These are phyloP conservation scores for Aythya fuligula DNA, from an alignment of 2,797 vertebrate species.

Conservation along the genomic window DNA sequence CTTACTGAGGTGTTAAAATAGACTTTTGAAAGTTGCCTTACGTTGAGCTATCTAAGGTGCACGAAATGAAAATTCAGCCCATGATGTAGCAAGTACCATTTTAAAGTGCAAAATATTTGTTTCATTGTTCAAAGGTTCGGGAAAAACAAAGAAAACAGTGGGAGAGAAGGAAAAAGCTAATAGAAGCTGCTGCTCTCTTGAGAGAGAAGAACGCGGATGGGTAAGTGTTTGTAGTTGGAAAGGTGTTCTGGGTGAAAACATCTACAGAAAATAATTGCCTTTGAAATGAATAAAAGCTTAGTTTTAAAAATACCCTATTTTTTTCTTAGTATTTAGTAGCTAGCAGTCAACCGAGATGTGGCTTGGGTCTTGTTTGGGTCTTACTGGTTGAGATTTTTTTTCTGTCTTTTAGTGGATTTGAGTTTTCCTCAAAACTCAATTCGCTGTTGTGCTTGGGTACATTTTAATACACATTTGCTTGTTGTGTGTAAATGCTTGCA, in stretches of 20 bases:
- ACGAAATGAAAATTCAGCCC: not conserved
- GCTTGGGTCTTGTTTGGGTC: not conserved
- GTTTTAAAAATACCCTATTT: not conserved
- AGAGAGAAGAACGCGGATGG: conserved; percentile 91
- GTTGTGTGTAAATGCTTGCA: no score
- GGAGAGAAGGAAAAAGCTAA: conserved; percentile 88
- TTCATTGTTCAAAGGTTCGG: conserved; percentile 79
- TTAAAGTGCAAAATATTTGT: not conserved
- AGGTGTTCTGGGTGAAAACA: not conserved
- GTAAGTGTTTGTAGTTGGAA: conserved; percentile 75
- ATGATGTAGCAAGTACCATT: not conserved
- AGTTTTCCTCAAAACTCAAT: not conserved
- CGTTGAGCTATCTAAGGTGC: not conserved
- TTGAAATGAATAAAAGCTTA: not conserved
- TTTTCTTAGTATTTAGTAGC: not conserved
- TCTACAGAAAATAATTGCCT: not conserved
- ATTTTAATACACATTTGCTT: no score
- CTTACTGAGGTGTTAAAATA: not conserved
- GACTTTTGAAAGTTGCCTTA: not conserved
- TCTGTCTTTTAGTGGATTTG: not conserved
- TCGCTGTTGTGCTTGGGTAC: no score
- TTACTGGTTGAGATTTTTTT: not conserved
- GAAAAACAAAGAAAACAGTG: conserved; percentile 89
- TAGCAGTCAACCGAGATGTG: not conserved
- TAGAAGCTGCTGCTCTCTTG: conserved; percentile 85